Evolutionary conservation across 2,113 vertebrate genomes (phyloP).

Genomic region (Silurus asotus): DNA sequence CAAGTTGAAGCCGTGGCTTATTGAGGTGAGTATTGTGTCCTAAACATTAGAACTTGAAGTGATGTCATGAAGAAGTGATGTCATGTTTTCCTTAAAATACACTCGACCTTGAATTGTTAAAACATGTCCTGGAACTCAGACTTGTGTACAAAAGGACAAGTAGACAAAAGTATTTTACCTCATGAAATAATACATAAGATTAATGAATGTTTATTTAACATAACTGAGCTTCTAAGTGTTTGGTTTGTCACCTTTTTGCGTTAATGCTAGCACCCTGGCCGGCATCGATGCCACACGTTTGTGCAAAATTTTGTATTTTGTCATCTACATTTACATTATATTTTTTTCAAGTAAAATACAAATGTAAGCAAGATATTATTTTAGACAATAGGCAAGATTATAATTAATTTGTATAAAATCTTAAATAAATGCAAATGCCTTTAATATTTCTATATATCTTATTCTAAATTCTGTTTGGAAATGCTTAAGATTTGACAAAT

Average conservation of each 20-base stretch:
- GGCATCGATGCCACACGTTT: too few relatives aligned
- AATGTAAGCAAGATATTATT: neutral
- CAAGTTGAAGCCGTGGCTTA: constrained; percentile 96
- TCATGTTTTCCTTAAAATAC: neutral
- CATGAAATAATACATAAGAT: neutral
- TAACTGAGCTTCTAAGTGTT: too few relatives aligned
- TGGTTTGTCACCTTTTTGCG: too few relatives aligned
- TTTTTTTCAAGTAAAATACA: neutral
- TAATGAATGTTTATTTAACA: neutral
- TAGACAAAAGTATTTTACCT: neutral
- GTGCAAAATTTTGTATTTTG: neutral
- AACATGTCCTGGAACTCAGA: neutral
- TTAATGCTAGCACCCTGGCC: too few relatives aligned
- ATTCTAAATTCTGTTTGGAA: neutral
- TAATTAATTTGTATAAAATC: too few relatives aligned
- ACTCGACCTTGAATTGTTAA: neutral
- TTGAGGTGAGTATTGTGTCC: constrained; percentile 80
- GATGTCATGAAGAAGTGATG: neutral
- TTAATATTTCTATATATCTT: neutral
- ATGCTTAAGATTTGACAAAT: neutral
- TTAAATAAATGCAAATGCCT: too few relatives aligned
- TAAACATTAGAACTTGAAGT: neutral
- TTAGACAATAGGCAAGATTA: neutral
- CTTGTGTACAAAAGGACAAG: neutral
- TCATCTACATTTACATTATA: neutral